Evolutionary conservation across 1,140 invertebrate genomes (phyloP), one percentile per base, ranked within the genome.

Genomic region (Drosophila tsacasi): DNA sequence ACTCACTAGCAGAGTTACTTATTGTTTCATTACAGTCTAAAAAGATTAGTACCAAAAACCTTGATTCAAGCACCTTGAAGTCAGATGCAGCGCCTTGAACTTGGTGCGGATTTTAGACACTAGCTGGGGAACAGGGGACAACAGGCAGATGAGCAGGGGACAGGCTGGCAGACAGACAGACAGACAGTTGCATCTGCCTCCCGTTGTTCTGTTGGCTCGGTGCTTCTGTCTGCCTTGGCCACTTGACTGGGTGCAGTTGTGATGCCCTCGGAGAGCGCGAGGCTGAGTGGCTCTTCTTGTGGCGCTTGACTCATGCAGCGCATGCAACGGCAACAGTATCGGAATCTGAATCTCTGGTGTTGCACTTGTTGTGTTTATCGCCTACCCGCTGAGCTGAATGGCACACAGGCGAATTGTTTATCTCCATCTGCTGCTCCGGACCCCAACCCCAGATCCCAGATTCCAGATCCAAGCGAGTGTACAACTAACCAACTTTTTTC

Each of bases 231-330:
- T 73, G 67, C 67, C 55, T 60, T 32, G 52, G 69, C 69, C 67
- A 73, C 69, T 73, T 73, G 69, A 73, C 49, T 42, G 46, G 69
- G 30, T 37, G 69, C 52, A 50, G 67, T 50, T 73, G 30, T 35
- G 50, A 35, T 57, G 54, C 46, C 25, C 46, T 40, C 54, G 52
- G 61, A 54, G 60, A 35, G 39, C 44, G 52, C 17, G 52, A 27
- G 23, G 23, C 60, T 35, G 49, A 77, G 57, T 19, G 49, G 73
- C 77, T 75, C 79, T 80, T 77, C 66, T 89, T 57, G 60, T 79
- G 85, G 85, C 85, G 85, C 85, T 90, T 90, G 85, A 85, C 85
- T 90, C 85, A 90, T 90, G 85, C 86, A 64, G 85, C 69, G 84
- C 68, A 58, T 62, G 60, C 54, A 65, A 44, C 39, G 13, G 15